Base-by-base conservation (phyloP, 2,888 invertebrate genomes). In the Ormia ochracea region DNA sequence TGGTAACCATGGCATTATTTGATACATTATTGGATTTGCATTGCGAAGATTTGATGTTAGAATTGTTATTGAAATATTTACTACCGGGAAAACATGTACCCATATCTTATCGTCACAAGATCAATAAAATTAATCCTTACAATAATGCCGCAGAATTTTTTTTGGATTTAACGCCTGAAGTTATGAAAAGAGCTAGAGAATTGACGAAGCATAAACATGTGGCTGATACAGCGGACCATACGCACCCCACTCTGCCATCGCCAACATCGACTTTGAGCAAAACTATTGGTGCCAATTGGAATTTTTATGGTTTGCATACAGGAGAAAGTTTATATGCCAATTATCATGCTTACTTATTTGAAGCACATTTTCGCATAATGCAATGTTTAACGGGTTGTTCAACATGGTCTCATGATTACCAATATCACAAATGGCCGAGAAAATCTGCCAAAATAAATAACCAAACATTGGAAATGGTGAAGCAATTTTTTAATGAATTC, bases 41-140 rank as follows among this genome's bases (percentile, higher is more conserved):
- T 90, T 98, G 97, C 90, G 99, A 99, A 90, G 99, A 99, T 89
- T 93, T 98, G 52, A 96, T 99, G 96, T 91, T 97, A 84, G 97
- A 98, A 87, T 91, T 98, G 58, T 93, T 97, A 54, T 93, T 96
- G 87, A 96, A 96, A 87, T 94, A 97, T 87, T 91, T 98, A 82
- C 92, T 94, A 84, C 95, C 95, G 0, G 95, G 95, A 85, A 92
- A 93, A 17, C 96, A 96, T 89, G 92, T 96, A 23, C 90, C 90
- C 45, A 91, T 94, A 69, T 95, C 95, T n/a, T 95, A 96, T 89
- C 91, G 94, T 75, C 91, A 93, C 83, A 91, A 93, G 84, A 91
- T 95, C 63, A 91, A 93, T 81, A 93, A 94, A 85, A 90, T 94
- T 58, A 95, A 96, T 89, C 92, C 94, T 0, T 94, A 94, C 85